Evolutionary conservation across 1,140 invertebrate genomes (phyloP).

Genomic region (Mylabris phalerata): DNA sequence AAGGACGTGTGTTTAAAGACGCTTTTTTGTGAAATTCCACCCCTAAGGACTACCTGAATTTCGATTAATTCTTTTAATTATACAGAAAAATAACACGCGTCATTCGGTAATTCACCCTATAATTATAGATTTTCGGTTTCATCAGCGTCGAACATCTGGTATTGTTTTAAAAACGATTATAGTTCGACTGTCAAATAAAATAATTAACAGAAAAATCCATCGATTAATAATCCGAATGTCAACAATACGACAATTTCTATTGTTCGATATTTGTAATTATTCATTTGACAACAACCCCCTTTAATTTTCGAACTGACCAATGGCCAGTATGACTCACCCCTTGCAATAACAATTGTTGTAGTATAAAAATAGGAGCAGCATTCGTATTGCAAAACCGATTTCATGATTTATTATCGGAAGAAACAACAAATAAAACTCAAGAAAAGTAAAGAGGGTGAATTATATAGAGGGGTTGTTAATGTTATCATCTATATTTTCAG

Average conservation of each 20-base stretch:
- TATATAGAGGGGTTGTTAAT: too few species aligned
- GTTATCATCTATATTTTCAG: too few species aligned
- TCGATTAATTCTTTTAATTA: not conserved
- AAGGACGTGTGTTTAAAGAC: too few species aligned
- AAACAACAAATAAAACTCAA: too few species aligned
- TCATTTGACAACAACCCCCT: conserved; percentile 12
- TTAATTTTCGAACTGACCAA: conserved; percentile 19
- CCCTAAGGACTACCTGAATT: too few species aligned
- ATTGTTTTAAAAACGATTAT: not conserved
- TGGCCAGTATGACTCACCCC: conserved; percentile 29
- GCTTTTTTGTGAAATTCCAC: too few species aligned
- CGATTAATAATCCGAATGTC: not conserved
- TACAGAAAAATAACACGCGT: not conserved
- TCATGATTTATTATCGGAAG: conserved; percentile 9
- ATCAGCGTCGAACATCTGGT: not conserved
- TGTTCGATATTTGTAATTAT: conserved; percentile 9
- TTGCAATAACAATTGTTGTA: conserved; percentile 21
- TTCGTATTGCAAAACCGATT: conserved; percentile 11
- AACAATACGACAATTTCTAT: not conserved
- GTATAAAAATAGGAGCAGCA: conserved; percentile 15
- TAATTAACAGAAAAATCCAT: not conserved
- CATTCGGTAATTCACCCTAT: not conserved
- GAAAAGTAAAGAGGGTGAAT: too few species aligned
- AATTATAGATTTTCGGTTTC: not conserved
- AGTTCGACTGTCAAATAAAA: not conserved